These are phyloP conservation scores for Notarius lentiginosus DNA, from an alignment of 2,113 vertebrate species.

Conservation along the genomic window DNA sequence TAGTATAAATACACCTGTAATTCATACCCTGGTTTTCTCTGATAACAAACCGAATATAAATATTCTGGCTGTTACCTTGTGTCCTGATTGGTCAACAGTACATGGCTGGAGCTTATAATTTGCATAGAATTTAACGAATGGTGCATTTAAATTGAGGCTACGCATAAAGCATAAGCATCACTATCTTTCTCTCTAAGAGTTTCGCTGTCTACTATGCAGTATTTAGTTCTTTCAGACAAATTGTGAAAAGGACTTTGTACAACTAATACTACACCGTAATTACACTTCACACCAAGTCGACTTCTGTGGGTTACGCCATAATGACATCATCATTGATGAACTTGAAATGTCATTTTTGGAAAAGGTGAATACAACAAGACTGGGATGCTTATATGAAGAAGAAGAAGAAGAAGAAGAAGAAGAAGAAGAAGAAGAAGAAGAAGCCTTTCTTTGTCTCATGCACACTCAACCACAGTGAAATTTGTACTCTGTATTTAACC, in stretches of 20 bases:
- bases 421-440: no score
- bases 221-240: not conserved
- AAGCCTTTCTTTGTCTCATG: no score
- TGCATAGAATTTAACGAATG: not conserved
- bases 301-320: not conserved
- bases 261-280: not conserved
- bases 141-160: not conserved
- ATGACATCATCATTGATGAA: not conserved
- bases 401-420: no score
- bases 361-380: not conserved
- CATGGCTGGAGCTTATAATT: not conserved
- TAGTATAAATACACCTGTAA: not conserved
- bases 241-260: not conserved
- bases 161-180: not conserved
- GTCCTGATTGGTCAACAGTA: not conserved
- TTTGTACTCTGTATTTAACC: no score
- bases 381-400: no score
- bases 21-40: not conserved
- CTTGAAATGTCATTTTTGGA: not conserved
- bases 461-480: no score
- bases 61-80: not conserved
- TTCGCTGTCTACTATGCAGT: no score
- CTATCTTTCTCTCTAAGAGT: no score
- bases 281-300: not conserved
- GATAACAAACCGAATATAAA: not conserved